Evolutionary conservation across 2,113 vertebrate genomes (phyloP), one percentile per base, ranked within the genome.

Genomic region (Xiphophorus hellerii): DNA sequence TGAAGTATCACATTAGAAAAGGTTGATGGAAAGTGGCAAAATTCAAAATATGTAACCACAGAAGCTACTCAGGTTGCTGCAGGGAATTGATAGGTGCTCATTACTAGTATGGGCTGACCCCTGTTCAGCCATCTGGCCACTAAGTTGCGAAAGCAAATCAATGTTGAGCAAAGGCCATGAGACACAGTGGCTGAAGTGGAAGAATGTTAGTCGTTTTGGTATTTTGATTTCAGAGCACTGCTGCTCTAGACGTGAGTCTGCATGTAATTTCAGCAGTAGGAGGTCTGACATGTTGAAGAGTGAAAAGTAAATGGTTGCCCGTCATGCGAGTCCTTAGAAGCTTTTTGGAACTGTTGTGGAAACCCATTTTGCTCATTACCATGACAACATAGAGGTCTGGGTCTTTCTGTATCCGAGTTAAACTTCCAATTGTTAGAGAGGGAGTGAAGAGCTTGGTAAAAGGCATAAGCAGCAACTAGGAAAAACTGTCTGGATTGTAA

Each of bases 341-440:
- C 63, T 27, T 69, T 65, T 73, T 62, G 44, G 62, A 30, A 69
- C 4, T 61, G 65, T 66, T 65, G 65, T 61, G 65, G 28, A 62
- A 74, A 69, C 54, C 66, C 78, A 44, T 86, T 86, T 88, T 81
- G 71, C n/a, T 78, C 71, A 88, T 91, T 87, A 77, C 82, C 74
- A 83, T 88, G 89, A 84, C 83, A 92, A 75, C 78, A 69, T 37
- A 69, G 48, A 79, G 62, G 69, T 84, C 71, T 35, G 12, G 35
- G 20, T 54, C 51, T 81, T 14, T 61, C 60, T 61, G 29, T 66
- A 79, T 82, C n/a, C 74, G 72, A 87, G 83, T 83, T 77, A 83
- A n/a, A 20, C 29, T 58, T 69, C 67, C 71, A 75, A 78, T 77
- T 83, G 70, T 78, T 68, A 66, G 37, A 35, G 76, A 64, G 74